Conservation (phyloP, 2,113 vertebrate species). For the Harpagus bidentatus region DNA sequence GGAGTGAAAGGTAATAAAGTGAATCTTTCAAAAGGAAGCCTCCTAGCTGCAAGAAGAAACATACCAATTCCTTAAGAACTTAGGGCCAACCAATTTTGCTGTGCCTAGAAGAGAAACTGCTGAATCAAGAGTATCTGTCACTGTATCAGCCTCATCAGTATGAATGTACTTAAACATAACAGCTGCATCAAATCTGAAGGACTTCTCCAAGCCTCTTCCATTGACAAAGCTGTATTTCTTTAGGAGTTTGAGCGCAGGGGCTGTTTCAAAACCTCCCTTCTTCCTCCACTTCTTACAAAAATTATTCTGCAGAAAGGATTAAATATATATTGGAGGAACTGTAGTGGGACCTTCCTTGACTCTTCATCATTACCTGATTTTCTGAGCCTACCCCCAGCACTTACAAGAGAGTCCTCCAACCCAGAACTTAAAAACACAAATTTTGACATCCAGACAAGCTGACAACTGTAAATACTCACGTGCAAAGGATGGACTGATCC, state of each 20-base stretch:
- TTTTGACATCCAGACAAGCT: not conserved
- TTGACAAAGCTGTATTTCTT: not conserved
- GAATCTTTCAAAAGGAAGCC: not conserved
- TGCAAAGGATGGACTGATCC: constrained; percentile 98
- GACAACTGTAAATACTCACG: constrained; percentile 81
- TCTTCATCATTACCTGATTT: not conserved
- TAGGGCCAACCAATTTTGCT: not conserved
- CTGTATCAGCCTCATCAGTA: not conserved
- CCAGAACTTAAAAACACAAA: not conserved
- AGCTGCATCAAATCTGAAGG: not conserved
- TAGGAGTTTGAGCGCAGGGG: not conserved
- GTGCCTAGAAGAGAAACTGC: not conserved
- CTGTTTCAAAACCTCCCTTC: not conserved
- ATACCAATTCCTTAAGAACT: not conserved
- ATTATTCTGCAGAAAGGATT: not conserved
- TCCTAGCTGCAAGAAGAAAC: not conserved
- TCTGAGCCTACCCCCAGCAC: not conserved
- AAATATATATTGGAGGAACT: not conserved
- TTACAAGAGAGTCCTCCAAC: not conserved
- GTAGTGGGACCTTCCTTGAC: not conserved
- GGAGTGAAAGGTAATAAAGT: not conserved
- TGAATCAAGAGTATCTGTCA: not conserved
- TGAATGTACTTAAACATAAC: not conserved
- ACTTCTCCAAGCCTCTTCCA: not conserved
- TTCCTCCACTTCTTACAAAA: not conserved